phyloP scores from a whole-genome alignment of 2,113 vertebrate genomes.

The Chelonoidis abingdonii region DNA sequence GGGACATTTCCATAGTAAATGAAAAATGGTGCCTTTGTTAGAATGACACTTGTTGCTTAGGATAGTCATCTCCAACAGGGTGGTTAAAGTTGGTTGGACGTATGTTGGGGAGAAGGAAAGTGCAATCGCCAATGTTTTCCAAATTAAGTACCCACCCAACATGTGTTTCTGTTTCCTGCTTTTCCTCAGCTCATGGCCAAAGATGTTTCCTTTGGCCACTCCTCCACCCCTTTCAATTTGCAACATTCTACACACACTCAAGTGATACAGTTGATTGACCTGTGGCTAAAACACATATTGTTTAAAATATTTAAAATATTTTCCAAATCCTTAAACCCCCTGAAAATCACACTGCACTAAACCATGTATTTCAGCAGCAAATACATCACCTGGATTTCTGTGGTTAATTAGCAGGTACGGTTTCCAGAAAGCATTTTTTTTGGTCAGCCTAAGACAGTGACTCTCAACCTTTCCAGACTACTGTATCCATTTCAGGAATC shows the following conservation, averaged over 20 bases:
- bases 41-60: neutral
- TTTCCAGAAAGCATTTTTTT: neutral
- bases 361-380: neutral
- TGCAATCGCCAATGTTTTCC: neutral
- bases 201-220: neutral
- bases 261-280: neutral
- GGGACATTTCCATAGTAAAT: neutral
- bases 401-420: constrained; percentile 47
- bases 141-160: neutral
- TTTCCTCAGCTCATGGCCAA: neutral
- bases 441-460: neutral
- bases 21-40: neutral
- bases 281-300: constrained; percentile 29
- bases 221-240: neutral
- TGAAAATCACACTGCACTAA: neutral
- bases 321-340: constrained; percentile 4
- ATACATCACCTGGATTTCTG: constrained; percentile 2
- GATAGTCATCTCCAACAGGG: neutral
- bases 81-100: neutral
- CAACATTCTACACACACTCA: neutral
- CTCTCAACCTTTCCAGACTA: too few species aligned
- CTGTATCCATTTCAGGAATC: too few species aligned
- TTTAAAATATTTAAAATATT: constrained; percentile 35
- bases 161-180: neutral
- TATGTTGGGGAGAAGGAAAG: neutral